These are phyloP conservation scores for Nephrotoma appendiculata DNA, from an alignment of 2,888 invertebrate genomes.

Conservation along the genomic window DNA sequence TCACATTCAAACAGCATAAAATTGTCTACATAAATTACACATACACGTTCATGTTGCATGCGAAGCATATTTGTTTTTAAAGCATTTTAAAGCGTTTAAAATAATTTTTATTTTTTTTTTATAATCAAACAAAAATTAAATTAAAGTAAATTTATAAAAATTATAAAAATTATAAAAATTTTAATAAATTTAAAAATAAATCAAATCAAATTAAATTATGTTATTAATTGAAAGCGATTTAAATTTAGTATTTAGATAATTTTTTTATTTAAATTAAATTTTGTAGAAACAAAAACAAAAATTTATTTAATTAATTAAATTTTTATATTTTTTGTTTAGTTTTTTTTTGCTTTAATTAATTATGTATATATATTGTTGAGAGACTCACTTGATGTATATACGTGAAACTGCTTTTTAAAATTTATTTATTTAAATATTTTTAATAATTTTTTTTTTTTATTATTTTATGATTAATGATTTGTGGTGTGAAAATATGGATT, in stretches of 20 bases:
- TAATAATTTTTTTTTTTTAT: too few species aligned
- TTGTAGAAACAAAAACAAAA: background rate
- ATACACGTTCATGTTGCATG: background rate
- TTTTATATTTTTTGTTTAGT: background rate
- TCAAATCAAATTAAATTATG: background rate
- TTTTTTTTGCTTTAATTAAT: background rate
- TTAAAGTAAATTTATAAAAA: slow-evolving; percentile 8
- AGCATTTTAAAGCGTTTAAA: background rate
- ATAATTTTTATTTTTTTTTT: background rate
- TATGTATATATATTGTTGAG: background rate
- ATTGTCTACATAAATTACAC: background rate
- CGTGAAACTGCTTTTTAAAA: background rate
- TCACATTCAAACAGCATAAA: background rate
- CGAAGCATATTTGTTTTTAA: background rate
- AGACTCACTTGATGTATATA: background rate
- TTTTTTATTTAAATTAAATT: background rate
- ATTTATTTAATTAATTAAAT: background rate
- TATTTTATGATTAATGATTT: background rate
- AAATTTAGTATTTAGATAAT: background rate
- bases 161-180: background rate
- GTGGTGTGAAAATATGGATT: background rate
- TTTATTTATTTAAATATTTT: background rate
- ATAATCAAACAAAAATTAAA: background rate
- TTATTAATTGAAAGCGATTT: slow-evolving; percentile 14
- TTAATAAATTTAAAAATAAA: background rate